Conservation (phyloP, 2,797 vertebrate species). For the Mormyrops boulengeri region DNA sequence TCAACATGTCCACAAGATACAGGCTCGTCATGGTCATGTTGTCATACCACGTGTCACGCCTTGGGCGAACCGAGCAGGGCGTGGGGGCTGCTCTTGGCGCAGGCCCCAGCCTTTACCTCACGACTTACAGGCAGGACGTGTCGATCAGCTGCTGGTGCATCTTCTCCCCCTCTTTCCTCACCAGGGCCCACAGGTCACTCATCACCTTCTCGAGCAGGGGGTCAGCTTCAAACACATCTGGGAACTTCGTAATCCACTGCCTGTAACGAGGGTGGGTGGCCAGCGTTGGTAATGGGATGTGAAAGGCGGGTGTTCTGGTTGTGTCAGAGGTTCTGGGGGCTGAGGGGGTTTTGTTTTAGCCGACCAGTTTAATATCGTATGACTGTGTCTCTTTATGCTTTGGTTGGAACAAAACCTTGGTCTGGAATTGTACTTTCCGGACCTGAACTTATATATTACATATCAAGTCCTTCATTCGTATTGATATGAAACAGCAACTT, state of each 20-base stretch:
- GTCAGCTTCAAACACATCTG: slow-evolving; percentile 70
- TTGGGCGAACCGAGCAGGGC: not conserved
- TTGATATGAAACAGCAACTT: not conserved
- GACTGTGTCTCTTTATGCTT: not conserved
- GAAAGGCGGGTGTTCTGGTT: not conserved
- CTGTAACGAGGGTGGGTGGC: slow-evolving; percentile 43
- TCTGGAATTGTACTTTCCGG: not conserved
- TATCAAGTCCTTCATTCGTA: not conserved
- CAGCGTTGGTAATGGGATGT: not conserved
- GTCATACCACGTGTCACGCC: not conserved
- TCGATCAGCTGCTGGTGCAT: slow-evolving; percentile 62
- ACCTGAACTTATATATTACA: not conserved
- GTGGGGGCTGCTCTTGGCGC: not conserved
- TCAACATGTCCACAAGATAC: not conserved
- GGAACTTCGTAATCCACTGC: slow-evolving; percentile 76
- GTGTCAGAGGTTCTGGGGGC: not conserved
- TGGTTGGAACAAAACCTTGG: not conserved
- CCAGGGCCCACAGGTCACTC: slow-evolving; percentile 71
- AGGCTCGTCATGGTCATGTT: not conserved
- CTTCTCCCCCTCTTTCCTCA: slow-evolving; percentile 59
- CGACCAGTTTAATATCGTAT: not conserved
- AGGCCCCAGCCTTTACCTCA: not conserved
- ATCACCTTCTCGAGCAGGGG: slow-evolving; percentile 70
- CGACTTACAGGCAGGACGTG: slow-evolving; percentile 67
- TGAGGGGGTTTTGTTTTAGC: not conserved